phyloP scores from a whole-genome alignment of 2,113 vertebrate genomes.

The Chionis minor region DNA sequence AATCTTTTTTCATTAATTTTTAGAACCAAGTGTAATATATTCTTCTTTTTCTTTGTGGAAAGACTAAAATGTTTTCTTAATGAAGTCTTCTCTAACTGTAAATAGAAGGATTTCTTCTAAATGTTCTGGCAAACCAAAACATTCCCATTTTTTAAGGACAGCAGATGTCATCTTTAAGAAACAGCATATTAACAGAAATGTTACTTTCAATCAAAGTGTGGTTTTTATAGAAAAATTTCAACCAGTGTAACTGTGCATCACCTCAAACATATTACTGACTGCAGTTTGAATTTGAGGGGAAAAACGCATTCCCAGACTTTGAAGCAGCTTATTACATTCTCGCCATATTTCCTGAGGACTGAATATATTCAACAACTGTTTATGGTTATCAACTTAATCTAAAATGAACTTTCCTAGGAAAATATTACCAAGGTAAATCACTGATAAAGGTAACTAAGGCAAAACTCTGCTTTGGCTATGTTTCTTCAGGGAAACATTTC shows the following conservation, averaged over 20 bases:
- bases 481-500: constrained; percentile 14
- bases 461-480: not conserved
- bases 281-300: not conserved
- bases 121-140: not conserved
- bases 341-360: not conserved
- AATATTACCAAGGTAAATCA: constrained; percentile 12
- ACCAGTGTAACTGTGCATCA: not conserved
- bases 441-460: constrained; percentile 17
- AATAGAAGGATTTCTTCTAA: not conserved
- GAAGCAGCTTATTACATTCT: not conserved
- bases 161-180: not conserved
- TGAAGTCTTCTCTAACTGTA: not conserved
- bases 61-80: not conserved
- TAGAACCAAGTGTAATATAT: not conserved
- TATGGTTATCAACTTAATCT: constrained; percentile 17
- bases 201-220: not conserved
- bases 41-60: not conserved
- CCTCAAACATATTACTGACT: not conserved
- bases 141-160: not conserved
- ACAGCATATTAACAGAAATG: not conserved
- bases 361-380: not conserved
- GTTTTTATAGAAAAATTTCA: not conserved
- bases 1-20: not conserved
- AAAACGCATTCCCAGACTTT: not conserved
- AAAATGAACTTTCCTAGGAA: constrained; percentile 9